A percentile compares a stretch with the other conserved stretches of the same genome.
Conservation (phyloP, 2,113 vertebrate genomes). For the Cariama cristata region DNA sequence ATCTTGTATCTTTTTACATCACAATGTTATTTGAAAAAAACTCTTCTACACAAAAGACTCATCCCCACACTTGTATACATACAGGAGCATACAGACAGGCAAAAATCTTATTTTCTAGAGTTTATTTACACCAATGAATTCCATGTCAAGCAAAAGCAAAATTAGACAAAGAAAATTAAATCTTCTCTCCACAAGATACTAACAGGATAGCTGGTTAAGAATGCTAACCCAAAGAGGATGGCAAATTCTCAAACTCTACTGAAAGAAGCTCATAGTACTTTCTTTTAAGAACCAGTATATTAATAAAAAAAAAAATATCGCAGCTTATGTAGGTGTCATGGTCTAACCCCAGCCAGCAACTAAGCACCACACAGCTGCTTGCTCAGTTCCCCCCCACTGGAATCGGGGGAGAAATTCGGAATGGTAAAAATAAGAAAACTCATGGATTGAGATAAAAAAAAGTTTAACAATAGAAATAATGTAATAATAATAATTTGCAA, state of each 20-base stretch:
- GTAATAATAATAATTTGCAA: not conserved
- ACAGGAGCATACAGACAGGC: accelerated
- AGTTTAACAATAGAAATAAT: not conserved
- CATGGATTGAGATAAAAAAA: not conserved
- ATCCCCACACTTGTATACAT: not conserved
- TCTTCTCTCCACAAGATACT: not conserved
- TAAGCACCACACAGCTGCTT: not conserved
- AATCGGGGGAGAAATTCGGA: not conserved
- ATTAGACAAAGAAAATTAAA: not conserved
- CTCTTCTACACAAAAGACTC: not conserved
- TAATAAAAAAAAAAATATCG: accelerated
- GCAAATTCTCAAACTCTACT: not conserved
- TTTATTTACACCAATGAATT: not conserved
- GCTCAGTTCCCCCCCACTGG: accelerated
- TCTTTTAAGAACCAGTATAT: not conserved
- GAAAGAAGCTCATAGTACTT: not conserved
- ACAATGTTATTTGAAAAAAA: slow-evolving; percentile 4
- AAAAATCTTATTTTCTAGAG: not conserved
- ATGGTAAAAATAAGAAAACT: not conserved
- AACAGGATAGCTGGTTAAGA: not conserved
- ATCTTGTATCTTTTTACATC: not conserved
- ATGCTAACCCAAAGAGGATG: not conserved
- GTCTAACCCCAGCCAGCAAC: not conserved
- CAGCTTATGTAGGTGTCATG: not conserved
- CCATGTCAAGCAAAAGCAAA: not conserved